These are phyloP conservation scores for Melanotaenia nigrans DNA, from an alignment of 2,797 vertebrate genomes.

Conservation along the genomic window DNA sequence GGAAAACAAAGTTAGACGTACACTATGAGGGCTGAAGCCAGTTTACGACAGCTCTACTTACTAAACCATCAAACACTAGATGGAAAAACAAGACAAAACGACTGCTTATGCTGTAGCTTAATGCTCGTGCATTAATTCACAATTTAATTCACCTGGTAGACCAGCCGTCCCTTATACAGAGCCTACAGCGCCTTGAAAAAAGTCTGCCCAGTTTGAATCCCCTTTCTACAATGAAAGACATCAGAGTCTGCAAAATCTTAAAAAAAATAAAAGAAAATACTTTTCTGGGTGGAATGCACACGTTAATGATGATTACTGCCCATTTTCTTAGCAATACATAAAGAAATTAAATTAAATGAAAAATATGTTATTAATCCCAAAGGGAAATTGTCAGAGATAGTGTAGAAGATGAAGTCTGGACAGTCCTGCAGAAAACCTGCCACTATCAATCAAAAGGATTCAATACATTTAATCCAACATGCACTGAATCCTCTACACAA, in stretches of 20 bases:
- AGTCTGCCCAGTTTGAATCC: too few relatives aligned
- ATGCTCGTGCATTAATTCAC: neutral
- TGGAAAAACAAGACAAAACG: neutral
- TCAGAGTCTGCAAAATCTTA: too few relatives aligned
- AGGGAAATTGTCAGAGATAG: too few relatives aligned
- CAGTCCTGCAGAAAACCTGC: slow-evolving; percentile 6
- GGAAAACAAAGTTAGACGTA: neutral
- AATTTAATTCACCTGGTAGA: too few relatives aligned
- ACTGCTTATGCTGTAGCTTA: neutral
- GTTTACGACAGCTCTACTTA: neutral
- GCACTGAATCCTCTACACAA: neutral
- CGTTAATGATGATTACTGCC: neutral
- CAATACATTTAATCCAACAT: slow-evolving; percentile 31
- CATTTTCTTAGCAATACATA: neutral
- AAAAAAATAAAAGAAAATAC: too few relatives aligned
- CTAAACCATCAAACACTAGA: neutral
- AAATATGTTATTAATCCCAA: too few relatives aligned
- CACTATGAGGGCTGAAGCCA: neutral
- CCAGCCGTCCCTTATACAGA: too few relatives aligned
- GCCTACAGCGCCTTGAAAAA: too few relatives aligned
- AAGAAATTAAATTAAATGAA: neutral
- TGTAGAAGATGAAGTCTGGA: neutral
- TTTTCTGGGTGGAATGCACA: too few relatives aligned
- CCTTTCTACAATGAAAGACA: too few relatives aligned
- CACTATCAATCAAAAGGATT: slow-evolving; percentile 15